Evolutionary conservation across 2,113 vertebrate genomes (phyloP).

Genomic region (Apeltes quadracus): DNA sequence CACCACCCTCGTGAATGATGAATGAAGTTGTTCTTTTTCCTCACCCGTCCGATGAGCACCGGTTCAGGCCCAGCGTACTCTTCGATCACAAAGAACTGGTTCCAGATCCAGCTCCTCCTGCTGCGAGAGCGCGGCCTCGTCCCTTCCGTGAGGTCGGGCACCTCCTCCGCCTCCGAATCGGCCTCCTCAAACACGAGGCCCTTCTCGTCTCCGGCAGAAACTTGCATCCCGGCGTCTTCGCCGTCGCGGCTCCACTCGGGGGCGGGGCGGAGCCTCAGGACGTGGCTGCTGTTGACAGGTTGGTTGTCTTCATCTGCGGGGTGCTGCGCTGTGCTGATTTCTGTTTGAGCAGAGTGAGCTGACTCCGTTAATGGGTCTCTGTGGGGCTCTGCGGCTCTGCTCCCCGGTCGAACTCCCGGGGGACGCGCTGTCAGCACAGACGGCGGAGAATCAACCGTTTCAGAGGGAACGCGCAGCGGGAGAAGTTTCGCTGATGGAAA

Average conservation of each 20-base stretch:
- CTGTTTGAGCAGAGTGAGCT: constrained; percentile 59
- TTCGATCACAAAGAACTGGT: constrained; percentile 95
- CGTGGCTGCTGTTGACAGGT: constrained; percentile 73
- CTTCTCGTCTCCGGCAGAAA: constrained; percentile 38
- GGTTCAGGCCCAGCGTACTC: constrained; percentile 92
- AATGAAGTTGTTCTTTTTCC: constrained; percentile 51
- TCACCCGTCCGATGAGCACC: constrained; percentile 93
- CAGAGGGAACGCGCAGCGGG: constrained; percentile 44
- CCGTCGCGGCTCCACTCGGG: constrained; percentile 54
- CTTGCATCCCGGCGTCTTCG: constrained; percentile 32
- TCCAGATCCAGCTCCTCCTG: constrained; percentile 94
- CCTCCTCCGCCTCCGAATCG: constrained; percentile 45
- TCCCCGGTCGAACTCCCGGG: constrained; percentile 55
- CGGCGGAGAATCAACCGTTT: constrained; percentile 61
- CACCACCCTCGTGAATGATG: constrained; percentile 50
- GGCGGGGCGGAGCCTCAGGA: constrained; percentile 81
- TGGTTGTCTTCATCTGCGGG: constrained; percentile 63
- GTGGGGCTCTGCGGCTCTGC: constrained; percentile 62
- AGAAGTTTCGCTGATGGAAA: constrained; percentile 67
- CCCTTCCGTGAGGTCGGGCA: constrained; percentile 21
- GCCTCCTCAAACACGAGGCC: constrained; percentile 81
- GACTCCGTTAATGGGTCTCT: constrained; percentile 72
- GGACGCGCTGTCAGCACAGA: constrained; percentile 71
- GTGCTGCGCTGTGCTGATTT: constrained; percentile 67
- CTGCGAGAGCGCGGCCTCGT: constrained; percentile 82